Percentiles rank a stretch among this genome's conserved stretches.
phyloP scores from a whole-genome alignment of 2,113 vertebrate genomes.

The Nesospiza acunhae region DNA sequence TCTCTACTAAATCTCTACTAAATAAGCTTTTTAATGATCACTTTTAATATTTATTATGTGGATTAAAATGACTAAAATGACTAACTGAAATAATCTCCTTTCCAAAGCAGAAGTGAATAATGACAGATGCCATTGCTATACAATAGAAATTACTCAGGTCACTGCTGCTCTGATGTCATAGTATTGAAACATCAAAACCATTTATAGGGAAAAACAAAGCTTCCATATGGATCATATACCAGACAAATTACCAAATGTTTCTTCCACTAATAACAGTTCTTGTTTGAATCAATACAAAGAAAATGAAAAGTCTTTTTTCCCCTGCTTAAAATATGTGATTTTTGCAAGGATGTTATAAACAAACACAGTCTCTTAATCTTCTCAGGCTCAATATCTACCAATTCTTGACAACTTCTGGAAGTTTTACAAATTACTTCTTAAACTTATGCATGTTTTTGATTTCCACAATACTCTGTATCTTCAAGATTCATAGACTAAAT shows the following conservation, averaged over 20 bases:
- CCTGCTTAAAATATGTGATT: background rate
- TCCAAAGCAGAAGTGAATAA: background rate
- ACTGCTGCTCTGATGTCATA: background rate
- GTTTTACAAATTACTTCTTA: background rate
- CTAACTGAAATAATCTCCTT: conserved; percentile 48
- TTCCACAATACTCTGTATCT: background rate
- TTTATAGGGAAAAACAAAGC: background rate
- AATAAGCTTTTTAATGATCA: conserved; percentile 18
- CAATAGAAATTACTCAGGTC: background rate
- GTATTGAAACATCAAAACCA: background rate
- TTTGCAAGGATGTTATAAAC: background rate
- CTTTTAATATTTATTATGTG: conserved; percentile 24
- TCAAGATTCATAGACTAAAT: background rate
- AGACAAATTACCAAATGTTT: conserved; percentile 11
- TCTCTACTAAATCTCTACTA: background rate
- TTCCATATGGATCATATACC: background rate
- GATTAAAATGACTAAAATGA: conserved; percentile 44
- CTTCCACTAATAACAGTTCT: background rate
- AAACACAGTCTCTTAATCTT: background rate
- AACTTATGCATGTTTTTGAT: background rate
- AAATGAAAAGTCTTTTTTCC: background rate
- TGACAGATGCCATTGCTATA: conserved; percentile 2
- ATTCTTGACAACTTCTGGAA: background rate
- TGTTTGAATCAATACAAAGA: background rate
- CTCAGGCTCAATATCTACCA: background rate